Base-by-base conservation (phyloP, 30 jellyfish, hydroid and myxozoan genomes). In the Mastigias papua region DNA sequence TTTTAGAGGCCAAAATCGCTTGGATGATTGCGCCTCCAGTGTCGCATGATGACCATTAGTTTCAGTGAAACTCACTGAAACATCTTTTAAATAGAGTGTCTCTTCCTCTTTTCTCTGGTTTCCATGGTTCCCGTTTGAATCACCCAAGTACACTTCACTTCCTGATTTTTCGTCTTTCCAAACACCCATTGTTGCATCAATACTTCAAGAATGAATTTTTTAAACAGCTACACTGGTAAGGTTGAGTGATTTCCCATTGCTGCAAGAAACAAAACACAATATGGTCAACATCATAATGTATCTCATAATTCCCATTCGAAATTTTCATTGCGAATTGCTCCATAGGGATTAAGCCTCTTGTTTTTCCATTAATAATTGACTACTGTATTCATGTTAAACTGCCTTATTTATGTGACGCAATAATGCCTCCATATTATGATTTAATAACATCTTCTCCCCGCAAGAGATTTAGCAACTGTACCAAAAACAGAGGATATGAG, bases 31-130 rank as follows among this genome's bases (percentile, higher is more conserved):
- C 9, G 73, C 26, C 20, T 85, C 94, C 8, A 64, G 64, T 19
- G 81, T 30, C 17, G 62, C 57, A 33, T 85, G 88, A 32, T 85
- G 87, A 0, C 94, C 94, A 48, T 85, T 85, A 15, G 66, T 85
- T 34, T 64, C 86, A 30, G 76, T 31, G 34, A 85, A 85, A 60
- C 60, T 72, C 76, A 85, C 88, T 1, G 88, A 48, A 0, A 73
- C 0, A 57, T 85, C 94, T 34, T 85, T 85, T 66, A 85, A 1
- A 35, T 31, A 63, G 19, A 73, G 0, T 26, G 63, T 25, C 27
- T 80, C 90, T 20, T 58, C 73, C 19, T 81, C 84, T 29, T 69
- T 54, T 23, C 48, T 37, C 50, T 81, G 76, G 46, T 27, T 48
- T 15, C 58, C 67, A 61, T 64, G 42, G 48, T 80, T 80, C 33